Evolutionary conservation across 2,797 vertebrate genomes (phyloP).

Genomic region (Sebastes itinus): DNA sequence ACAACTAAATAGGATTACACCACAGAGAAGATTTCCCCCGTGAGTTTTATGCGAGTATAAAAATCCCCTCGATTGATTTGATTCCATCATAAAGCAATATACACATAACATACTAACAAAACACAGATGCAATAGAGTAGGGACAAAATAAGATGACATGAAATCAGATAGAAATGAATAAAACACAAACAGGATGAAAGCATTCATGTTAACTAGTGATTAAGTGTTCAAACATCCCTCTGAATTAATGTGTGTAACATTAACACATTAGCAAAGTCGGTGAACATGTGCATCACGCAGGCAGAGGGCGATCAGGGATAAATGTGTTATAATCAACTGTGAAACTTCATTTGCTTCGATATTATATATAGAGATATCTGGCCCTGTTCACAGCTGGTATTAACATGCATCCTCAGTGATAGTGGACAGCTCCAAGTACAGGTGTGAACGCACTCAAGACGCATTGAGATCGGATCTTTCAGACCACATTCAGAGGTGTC

Average conservation of each 20-base stretch:
- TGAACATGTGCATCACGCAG: neutral
- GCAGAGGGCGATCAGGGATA: too few relatives aligned
- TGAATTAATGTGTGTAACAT: neutral
- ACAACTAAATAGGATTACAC: constrained; percentile 5
- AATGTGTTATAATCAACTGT: neutral
- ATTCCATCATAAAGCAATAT: neutral
- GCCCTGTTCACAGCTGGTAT: too few relatives aligned
- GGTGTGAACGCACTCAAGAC: too few relatives aligned
- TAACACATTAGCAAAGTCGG: neutral
- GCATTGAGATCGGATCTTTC: too few relatives aligned
- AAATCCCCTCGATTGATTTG: neutral
- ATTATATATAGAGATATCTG: too few relatives aligned
- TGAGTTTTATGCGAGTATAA: neutral
- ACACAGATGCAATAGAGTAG: neutral
- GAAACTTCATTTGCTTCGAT: too few relatives aligned
- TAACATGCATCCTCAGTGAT: too few relatives aligned
- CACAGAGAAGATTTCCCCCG: constrained; percentile 26
- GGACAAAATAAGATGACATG: neutral
- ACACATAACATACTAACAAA: neutral
- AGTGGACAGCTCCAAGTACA: too few relatives aligned
- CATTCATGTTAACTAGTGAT: neutral
- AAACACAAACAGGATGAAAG: neutral
- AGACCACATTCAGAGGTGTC: too few relatives aligned
- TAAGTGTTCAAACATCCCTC: neutral
- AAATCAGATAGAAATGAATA: neutral